These are phyloP conservation scores for Tetramorium simillimum DNA, from an alignment of 1,140 invertebrate species.

Conservation along the genomic window DNA sequence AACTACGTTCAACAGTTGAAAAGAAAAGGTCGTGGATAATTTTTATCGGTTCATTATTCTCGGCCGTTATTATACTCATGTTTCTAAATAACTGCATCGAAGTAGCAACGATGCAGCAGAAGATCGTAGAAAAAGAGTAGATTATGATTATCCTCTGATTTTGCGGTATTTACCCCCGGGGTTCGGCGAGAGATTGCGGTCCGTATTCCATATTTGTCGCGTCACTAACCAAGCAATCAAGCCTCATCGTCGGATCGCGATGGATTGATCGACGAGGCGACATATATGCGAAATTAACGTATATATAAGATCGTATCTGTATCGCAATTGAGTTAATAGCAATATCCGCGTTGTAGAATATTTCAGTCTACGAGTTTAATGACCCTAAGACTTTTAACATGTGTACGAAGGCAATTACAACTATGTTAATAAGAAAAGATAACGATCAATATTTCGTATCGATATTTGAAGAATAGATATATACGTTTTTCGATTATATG, in stretches of 20 bases:
- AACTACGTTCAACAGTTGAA: background rate
- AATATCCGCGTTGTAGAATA: background rate
- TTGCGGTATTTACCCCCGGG: slow-evolving; percentile 50
- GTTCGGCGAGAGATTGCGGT: slow-evolving; percentile 62
- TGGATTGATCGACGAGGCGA: slow-evolving; percentile 37
- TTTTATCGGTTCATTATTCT: background rate
- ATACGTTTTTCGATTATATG: background rate
- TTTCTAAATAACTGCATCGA: background rate
- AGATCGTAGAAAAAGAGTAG: background rate
- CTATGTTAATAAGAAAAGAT: background rate
- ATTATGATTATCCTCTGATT: slow-evolving; percentile 33
- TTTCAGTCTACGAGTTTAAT: background rate
- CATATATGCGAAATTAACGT: background rate
- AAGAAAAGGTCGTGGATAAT: background rate
- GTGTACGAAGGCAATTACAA: background rate
- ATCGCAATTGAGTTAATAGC: background rate
- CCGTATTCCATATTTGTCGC: slow-evolving; percentile 72
- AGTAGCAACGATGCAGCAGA: background rate
- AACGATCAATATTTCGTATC: background rate
- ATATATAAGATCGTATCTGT: slow-evolving; percentile 17
- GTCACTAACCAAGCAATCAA: slow-evolving; percentile 64
- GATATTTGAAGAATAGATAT: background rate
- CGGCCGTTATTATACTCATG: background rate
- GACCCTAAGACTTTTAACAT: background rate
- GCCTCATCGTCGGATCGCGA: slow-evolving; percentile 44